phyloP scores from a whole-genome alignment of 2,888 invertebrate species.

The Cheilosia scutellata region DNA sequence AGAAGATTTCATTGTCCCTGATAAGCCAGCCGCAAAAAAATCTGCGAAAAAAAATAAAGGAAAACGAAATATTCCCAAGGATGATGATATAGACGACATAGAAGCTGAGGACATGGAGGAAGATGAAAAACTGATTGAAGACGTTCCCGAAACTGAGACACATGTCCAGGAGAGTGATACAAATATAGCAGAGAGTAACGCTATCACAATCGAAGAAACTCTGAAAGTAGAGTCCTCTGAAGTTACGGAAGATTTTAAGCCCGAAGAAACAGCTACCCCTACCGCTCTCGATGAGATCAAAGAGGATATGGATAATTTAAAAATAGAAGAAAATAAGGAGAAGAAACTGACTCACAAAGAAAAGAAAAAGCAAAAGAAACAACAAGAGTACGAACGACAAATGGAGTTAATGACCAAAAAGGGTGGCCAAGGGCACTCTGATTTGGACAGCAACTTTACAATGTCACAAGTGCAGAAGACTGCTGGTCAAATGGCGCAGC shows the following conservation, averaged over 20 bases:
- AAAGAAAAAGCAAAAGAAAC: slow-evolving; percentile 95
- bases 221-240: slow-evolving; percentile 22
- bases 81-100: slow-evolving; percentile 77
- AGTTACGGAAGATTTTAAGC: slow-evolving; percentile 20
- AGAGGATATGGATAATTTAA: slow-evolving; percentile 72
- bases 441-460: slow-evolving; percentile 96
- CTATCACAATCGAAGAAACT: slow-evolving; percentile 35
- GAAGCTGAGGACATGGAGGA: slow-evolving; percentile 78
- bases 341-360: slow-evolving; percentile 95
- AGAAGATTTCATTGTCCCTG: slow-evolving; percentile 58
- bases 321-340: slow-evolving; percentile 82
- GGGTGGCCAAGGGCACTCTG: slow-evolving; percentile 95
- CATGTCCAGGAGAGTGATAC: slow-evolving; percentile 64
- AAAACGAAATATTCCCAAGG: slow-evolving; percentile 2
- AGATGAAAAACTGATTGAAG: slow-evolving; percentile 79
- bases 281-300: slow-evolving; percentile 78
- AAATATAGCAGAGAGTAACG: background rate
- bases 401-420: slow-evolving; percentile 93
- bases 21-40: slow-evolving; percentile 80
- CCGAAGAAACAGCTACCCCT: slow-evolving; percentile 77
- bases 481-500: slow-evolving; percentile 90
- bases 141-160: slow-evolving; percentile 83
- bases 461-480: slow-evolving; percentile 93
- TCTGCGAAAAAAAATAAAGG: slow-evolving; percentile 80
- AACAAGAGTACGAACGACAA: slow-evolving; percentile 94